Evolutionary conservation across 23 tunicate genomes (phyloP).

Genomic region (Ascidia mentula): DNA sequence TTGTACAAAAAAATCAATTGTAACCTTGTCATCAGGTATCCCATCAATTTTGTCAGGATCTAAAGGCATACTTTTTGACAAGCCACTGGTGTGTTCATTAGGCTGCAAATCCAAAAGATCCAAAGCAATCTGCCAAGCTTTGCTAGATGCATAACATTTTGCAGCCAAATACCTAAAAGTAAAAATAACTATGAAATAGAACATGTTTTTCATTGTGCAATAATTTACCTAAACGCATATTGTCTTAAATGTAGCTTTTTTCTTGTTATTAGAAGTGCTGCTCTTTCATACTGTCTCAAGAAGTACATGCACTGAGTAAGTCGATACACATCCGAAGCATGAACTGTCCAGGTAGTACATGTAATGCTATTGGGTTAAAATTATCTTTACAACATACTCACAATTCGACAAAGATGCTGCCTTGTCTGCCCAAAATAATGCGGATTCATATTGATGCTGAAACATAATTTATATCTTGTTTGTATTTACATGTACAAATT

Average conservation of each 20-base stretch:
- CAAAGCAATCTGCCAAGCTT: slow-evolving; percentile 75
- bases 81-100: slow-evolving; percentile 7
- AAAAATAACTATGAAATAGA: no score
- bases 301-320: slow-evolving; percentile 84
- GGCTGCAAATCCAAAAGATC: slow-evolving; percentile 57
- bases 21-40: slow-evolving; percentile 75
- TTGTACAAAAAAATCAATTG: neutral
- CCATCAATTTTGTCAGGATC: slow-evolving; percentile 50
- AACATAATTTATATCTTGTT: no score
- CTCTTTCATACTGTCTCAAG: slow-evolving; percentile 77
- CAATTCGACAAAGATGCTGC: slow-evolving; percentile 85
- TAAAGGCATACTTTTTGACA: slow-evolving; percentile 18
- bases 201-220: neutral
- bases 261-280: slow-evolving; percentile 59
- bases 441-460: slow-evolving; percentile 72
- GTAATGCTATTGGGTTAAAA: neutral
- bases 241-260: slow-evolving; percentile 52
- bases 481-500: no score
- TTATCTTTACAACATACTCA: slow-evolving; percentile 22
- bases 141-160: slow-evolving; percentile 69
- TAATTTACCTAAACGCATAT: slow-evolving; percentile 61
- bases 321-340: slow-evolving; percentile 40
- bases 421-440: slow-evolving; percentile 95
- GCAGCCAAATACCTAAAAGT: slow-evolving; percentile 80
- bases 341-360: slow-evolving; percentile 28